Conservation (phyloP, 2,888 invertebrate species). For the Flexamia atlantica region DNA sequence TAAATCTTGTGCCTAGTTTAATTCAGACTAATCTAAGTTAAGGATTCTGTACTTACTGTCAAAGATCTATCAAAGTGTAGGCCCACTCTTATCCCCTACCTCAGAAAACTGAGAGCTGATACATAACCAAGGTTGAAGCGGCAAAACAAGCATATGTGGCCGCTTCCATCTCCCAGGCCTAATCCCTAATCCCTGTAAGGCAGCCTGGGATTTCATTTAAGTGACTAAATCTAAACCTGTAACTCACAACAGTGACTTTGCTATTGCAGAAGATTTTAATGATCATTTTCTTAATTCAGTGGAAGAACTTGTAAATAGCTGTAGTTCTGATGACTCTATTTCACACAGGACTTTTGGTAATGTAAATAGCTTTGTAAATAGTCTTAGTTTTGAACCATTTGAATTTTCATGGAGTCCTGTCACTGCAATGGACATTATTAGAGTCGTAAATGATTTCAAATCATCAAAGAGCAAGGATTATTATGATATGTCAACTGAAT, state of each 20-base stretch:
- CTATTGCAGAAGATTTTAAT: constrained; percentile 1
- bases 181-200: constrained; percentile 20
- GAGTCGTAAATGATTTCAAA: too few relatives aligned
- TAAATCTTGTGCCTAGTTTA: not conserved
- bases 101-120: not conserved
- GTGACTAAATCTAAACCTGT: not conserved
- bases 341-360: too few relatives aligned
- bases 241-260: not conserved
- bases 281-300: constrained; percentile 1
- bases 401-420: too few relatives aligned
- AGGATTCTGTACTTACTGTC: not conserved
- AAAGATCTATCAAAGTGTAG: not conserved
- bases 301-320: too few relatives aligned
- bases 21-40: not conserved
- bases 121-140: not conserved
- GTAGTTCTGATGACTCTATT: too few relatives aligned
- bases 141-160: not conserved
- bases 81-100: not conserved
- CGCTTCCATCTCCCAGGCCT: not conserved
- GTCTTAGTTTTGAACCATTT: too few relatives aligned
- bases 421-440: too few relatives aligned
- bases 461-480: too few relatives aligned
- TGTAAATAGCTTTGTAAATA: too few relatives aligned
- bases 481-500: too few relatives aligned
- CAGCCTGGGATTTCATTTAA: constrained; percentile 22